These are phyloP conservation scores for Ectemnius continuus DNA, from an alignment of 2,888 invertebrate genomes.

Conservation along the genomic window DNA sequence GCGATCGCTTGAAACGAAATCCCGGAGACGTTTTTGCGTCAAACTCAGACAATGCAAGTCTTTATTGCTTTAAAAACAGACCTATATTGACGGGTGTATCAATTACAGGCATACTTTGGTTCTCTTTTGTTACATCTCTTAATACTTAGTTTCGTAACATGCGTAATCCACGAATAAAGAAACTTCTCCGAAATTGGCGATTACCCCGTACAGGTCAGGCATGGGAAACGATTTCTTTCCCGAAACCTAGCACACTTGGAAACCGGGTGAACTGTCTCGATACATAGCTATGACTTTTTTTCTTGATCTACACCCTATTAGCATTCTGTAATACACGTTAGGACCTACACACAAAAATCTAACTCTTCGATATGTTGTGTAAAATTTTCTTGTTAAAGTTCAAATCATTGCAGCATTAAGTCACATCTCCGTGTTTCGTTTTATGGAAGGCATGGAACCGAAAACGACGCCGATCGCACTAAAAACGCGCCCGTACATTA, in stretches of 20 bases:
- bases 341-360: conserved; percentile 50
- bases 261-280: conserved; percentile 47
- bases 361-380: conserved; percentile 59
- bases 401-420: conserved; percentile 39
- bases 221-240: conserved; percentile 25
- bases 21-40: conserved; percentile 14
- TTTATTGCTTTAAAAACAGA: conserved; percentile 41
- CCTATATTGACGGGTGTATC: conserved; percentile 40
- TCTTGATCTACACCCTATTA: conserved; percentile 43
- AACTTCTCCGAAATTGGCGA: conserved; percentile 36
- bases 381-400: conserved; percentile 44
- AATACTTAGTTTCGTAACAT: conserved; percentile 33
- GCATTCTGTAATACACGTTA: conserved; percentile 45
- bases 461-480: conserved; percentile 32
- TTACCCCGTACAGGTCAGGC: conserved; percentile 29
- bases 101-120: conserved; percentile 44
- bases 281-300: conserved; percentile 33
- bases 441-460: conserved; percentile 60
- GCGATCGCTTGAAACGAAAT: conserved; percentile 29
- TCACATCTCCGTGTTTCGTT: conserved; percentile 26
- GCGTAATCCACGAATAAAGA: conserved; percentile 42
- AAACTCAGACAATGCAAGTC: conserved; percentile 34
- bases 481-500: neutral
- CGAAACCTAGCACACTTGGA: conserved; percentile 40
- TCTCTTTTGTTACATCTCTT: conserved; percentile 35